Evolutionary conservation across 2,797 vertebrate genomes (phyloP), one percentile per base, ranked within the genome.

Genomic region (Microhierax caerulescens): DNA sequence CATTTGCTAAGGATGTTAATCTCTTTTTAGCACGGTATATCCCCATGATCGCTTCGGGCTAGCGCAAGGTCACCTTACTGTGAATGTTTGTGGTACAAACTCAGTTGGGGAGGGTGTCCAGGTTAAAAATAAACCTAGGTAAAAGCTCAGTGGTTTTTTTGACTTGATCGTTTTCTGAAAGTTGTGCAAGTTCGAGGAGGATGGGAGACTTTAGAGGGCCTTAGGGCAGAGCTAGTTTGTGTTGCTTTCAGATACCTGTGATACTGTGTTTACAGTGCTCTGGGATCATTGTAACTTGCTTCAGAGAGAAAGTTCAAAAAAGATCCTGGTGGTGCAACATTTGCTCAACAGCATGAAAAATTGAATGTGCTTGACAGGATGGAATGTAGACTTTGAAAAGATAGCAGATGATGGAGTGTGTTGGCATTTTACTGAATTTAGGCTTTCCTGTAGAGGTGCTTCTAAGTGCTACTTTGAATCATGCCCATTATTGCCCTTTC

Each of bases 191-290:
- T 21, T 75, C 5, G 9, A 3, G 45, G n/a, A 37, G 28, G 39
- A 20, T 18, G 22, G 60, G 79, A 74, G 32, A 10, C 15, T 64
- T 43, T 1, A 4, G 28, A 54, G 37, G 25, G 43, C 36, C 25
- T 47, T 36, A 23, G 51, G 22, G 15, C 48, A 83, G 34, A 25
- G 56, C 27, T 13, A 1, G 14, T 32, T 23, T 82, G 39, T 83
- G n/a, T 57, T 83, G 30, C 12, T 19, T 67, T 83, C n/a, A 50
- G 1, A 22, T 30, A 11, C 17, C 7, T 12, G 5, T 23, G 39
- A 8, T 18, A 2, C 7, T 14, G 1, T 5, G 0, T 5, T 11
- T 16, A 1, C 2, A 28, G 5, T 64, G 27, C 70, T 17, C 14
- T 27, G 43, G 20, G 37, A 5, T 74, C 9, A 1, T 8, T 24